phyloP scores from a whole-genome alignment of 1,140 invertebrate genomes.

The Papilio machaon region DNA sequence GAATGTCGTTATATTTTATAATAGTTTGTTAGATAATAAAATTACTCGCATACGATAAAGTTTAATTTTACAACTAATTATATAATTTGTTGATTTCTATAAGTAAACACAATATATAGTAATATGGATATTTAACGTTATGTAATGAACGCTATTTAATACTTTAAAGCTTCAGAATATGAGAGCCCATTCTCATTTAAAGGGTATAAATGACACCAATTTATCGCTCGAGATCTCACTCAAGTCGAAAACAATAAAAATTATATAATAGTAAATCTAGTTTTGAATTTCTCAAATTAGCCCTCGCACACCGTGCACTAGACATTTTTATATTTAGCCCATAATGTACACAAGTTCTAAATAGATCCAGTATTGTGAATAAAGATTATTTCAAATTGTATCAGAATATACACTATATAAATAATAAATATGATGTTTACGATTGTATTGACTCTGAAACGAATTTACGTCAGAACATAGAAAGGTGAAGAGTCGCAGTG shows the following conservation, averaged over 20 bases:
- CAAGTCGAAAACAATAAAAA: conserved; percentile 27
- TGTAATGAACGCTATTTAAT: conserved; percentile 21
- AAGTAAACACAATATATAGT: conserved; percentile 37
- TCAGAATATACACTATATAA: conserved; percentile 74
- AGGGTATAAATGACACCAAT: conserved; percentile 44
- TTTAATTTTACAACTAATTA: conserved; percentile 18
- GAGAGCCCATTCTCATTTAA: conserved; percentile 9
- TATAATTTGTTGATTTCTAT: conserved; percentile 27
- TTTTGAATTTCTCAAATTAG: conserved; percentile 52
- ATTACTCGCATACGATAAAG: conserved; percentile 11
- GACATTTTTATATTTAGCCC: conserved; percentile 70
- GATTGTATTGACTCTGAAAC: conserved; percentile 73
- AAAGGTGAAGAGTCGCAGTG: conserved; percentile 44
- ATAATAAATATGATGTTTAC: conserved; percentile 58
- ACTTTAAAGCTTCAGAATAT: conserved; percentile 12
- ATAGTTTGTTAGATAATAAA: conserved; percentile 20
- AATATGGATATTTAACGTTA: conserved; percentile 31
- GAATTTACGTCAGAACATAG: conserved; percentile 69
- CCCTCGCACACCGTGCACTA: conserved; percentile 73
- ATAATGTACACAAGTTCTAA: conserved; percentile 80
- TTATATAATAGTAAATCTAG: conserved; percentile 43
- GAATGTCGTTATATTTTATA: conserved; percentile 13
- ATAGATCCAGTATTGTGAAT: conserved; percentile 76
- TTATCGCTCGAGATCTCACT: conserved; percentile 8
- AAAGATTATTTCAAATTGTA: conserved; percentile 78